Evolutionary conservation across 2,888 invertebrate genomes (phyloP), one percentile per base, ranked within the genome.

Genomic region (Oxycera nigricornis): DNA sequence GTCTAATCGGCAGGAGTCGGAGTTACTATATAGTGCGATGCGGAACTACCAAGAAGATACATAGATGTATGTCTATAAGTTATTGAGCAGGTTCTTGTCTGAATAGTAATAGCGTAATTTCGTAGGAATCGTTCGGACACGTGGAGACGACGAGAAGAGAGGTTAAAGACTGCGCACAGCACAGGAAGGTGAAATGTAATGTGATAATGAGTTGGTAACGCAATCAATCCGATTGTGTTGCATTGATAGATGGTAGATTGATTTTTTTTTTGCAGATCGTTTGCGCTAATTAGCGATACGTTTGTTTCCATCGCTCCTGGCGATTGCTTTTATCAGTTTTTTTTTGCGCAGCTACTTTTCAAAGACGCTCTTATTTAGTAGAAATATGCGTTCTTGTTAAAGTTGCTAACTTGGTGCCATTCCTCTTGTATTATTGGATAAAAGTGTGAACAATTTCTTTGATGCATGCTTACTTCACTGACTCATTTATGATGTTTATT

Each of bases 151-250:
- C n/a, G n/a, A n/a, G n/a, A n/a, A 11, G 24, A 24, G 3, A 55
- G 55, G 55, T 55, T 55, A 22, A 24, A 20, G 14, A 22, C n/a
- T n/a, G n/a, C 24, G 14, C 24, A 24, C 11, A 6, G 17, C 22
- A 4, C 55, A 20, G 22, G 6, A 55, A 55, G 24, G 20, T 24
- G 3, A 4, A 6, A 55, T 55, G 1, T 17, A 3, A 55, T 20
- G 31, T 61, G 61, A 61, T 61, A 61, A 61, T 61, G 61, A 61
- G 35, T 35, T n/a, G 17, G 61, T 59, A 59, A 59, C 30, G 59
- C 26, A 55, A 46, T 11, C n/a, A 46, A 61, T 35, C 35, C 17
- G 30, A 30, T 17, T 9, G 35, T 17, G 26, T 30, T 61, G n/a
- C 35, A 11, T 7, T 61, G 35, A 26, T 31, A 20, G 1, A 61